These are phyloP conservation scores for Gambelia wislizenii DNA, from an alignment of 2,797 vertebrate species.

Conservation along the genomic window DNA sequence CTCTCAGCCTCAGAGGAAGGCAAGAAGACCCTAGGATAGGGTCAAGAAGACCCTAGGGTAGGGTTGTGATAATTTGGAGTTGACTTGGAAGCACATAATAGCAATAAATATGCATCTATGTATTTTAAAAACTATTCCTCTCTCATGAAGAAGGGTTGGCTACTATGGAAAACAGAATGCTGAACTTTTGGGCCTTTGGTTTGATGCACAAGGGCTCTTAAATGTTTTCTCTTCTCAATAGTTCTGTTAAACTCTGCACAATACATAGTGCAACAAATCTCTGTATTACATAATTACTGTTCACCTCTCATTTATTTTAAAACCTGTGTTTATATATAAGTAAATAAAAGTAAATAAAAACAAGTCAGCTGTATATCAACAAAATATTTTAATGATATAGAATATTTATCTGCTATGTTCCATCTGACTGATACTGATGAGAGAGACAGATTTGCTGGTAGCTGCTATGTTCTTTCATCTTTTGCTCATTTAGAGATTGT, in stretches of 20 bases:
- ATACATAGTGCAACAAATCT: not conserved
- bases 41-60: too few relatives aligned
- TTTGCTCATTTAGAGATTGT: not conserved
- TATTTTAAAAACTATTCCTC: not conserved
- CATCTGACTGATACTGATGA: not conserved
- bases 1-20: too few relatives aligned
- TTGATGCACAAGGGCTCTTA: not conserved
- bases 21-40: too few relatives aligned
- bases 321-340: too few relatives aligned
- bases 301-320: not conserved
- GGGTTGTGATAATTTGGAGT: too few relatives aligned
- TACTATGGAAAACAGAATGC: not conserved
- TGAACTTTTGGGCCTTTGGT: not conserved
- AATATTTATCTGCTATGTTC: not conserved
- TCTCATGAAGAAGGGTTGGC: not conserved
- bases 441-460: not conserved
- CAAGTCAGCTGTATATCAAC: not conserved
- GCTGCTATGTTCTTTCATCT: conserved; percentile 34
- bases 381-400: not conserved
- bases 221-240: not conserved
- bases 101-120: too few relatives aligned
- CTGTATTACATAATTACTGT: not conserved
- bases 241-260: not conserved
- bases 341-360: not conserved
- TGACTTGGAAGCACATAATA: too few relatives aligned